Conservation (phyloP, 1,140 invertebrate species). For the Ips typographus region DNA sequence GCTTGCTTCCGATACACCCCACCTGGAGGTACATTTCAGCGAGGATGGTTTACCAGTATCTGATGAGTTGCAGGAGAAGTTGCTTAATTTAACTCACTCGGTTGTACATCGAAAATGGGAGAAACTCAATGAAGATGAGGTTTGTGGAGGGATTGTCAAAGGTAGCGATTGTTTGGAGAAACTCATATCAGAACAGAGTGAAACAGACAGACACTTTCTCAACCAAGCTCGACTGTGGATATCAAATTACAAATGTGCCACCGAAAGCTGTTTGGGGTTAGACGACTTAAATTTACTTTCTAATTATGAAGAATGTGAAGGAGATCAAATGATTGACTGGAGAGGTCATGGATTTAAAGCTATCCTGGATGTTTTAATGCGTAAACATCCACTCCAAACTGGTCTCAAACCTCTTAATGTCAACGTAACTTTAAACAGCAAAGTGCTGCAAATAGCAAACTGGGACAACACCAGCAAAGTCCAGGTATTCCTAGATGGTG, state of each 20-base stretch:
- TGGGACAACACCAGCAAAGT: conserved; percentile 32
- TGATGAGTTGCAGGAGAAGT: neutral
- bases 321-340: conserved; percentile 35
- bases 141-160: neutral
- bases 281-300: conserved; percentile 11
- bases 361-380: conserved; percentile 41
- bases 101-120: neutral
- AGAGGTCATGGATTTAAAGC: conserved; percentile 42
- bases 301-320: conserved; percentile 32
- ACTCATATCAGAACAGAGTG: neutral
- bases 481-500: conserved; percentile 39
- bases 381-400: conserved; percentile 34
- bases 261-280: conserved; percentile 15
- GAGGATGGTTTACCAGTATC: neutral
- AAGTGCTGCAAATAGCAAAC: conserved; percentile 39
- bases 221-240: conserved; percentile 1
- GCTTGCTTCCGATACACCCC: neutral
- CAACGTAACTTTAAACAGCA: conserved; percentile 39
- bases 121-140: neutral
- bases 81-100: conserved; percentile 10
- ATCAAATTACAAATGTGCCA: conserved; percentile 8
- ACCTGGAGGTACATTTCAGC: neutral
- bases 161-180: conserved; percentile 9
- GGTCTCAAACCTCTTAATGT: conserved; percentile 22
- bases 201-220: neutral